A percentile compares a stretch with the other conserved stretches of the same genome.
Conservation (phyloP, 2,888 invertebrate genomes). For the Cephus rjabovi region DNA sequence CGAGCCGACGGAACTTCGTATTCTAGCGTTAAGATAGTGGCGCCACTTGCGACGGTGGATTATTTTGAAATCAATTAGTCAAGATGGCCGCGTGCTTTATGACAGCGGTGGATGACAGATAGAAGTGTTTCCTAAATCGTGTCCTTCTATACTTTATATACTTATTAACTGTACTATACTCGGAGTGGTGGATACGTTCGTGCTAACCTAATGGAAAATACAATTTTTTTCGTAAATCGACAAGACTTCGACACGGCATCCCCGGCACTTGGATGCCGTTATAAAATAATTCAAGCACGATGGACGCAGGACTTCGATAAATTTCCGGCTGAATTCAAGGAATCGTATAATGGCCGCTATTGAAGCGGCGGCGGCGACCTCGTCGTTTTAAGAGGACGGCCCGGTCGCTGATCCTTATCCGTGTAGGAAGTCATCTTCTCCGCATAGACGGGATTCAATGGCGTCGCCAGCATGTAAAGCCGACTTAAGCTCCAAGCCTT, state of each 20-base stretch:
- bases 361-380: conserved; percentile 33
- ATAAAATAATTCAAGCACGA: conserved; percentile 21
- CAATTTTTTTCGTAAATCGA: not conserved
- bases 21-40: not conserved
- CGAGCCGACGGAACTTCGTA: not conserved
- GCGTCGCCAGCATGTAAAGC: not conserved
- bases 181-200: not conserved
- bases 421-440: conserved; percentile 44
- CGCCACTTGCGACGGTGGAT: not conserved
- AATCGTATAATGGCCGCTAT: conserved; percentile 39
- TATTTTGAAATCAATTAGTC: not conserved
- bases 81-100: not conserved
- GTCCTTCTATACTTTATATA: not conserved
- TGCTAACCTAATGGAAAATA: not conserved
- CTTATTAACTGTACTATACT: not conserved
- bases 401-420: conserved; percentile 43
- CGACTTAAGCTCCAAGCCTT: not conserved
- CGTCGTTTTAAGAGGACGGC: conserved; percentile 42
- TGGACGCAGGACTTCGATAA: conserved; percentile 35
- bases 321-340: conserved; percentile 37
- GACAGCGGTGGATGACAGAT: not conserved
- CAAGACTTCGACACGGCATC: not conserved
- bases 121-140: not conserved
- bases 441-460: not conserved
- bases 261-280: conserved; percentile 1